A percentile compares a stretch with the other conserved stretches of the same genome.
These are phyloP conservation scores for Hippocampus kuda DNA, from an alignment of 2,797 vertebrate genomes.

Conservation along the genomic window DNA sequence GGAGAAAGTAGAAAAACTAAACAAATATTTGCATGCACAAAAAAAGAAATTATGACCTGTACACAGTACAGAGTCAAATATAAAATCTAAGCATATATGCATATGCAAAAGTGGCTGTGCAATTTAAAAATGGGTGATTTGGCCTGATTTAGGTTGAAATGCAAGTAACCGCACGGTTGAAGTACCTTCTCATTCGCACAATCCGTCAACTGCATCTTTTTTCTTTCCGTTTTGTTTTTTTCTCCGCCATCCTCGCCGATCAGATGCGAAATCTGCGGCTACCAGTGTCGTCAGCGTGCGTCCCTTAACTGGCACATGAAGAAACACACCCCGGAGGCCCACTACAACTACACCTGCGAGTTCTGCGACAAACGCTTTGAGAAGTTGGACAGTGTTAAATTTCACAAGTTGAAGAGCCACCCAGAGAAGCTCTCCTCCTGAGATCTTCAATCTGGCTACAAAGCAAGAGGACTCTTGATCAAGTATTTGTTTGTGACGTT, in stretches of 20 bases:
- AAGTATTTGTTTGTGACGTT: neutral
- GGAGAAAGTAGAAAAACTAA: no score
- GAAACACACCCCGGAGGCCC: conserved; percentile 78
- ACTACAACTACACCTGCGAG: conserved; percentile 86
- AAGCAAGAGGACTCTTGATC: neutral
- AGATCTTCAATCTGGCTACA: conserved; percentile 16
- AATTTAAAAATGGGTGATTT: no score
- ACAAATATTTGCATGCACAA: no score
- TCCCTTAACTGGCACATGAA: conserved; percentile 97
- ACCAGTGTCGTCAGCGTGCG: conserved; percentile 86
- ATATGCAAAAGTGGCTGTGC: no score
- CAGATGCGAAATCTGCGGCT: conserved; percentile 92
- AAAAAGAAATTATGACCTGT: no score
- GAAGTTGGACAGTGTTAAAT: conserved; percentile 86
- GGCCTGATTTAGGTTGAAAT: no score
- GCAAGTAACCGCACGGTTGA: no score
- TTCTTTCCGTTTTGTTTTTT: neutral
- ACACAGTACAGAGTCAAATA: no score
- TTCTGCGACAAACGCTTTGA: conserved; percentile 85
- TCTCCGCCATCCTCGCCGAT: neutral
- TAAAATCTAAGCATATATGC: no score
- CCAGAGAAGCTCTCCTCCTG: conserved; percentile 75
- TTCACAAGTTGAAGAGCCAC: conserved; percentile 87
- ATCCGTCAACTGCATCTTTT: neutral
- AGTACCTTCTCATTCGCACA: no score